Evolutionary conservation across 2,888 invertebrate genomes (phyloP), one percentile per base, ranked within the genome.

Genomic region (Hololepta plana): DNA sequence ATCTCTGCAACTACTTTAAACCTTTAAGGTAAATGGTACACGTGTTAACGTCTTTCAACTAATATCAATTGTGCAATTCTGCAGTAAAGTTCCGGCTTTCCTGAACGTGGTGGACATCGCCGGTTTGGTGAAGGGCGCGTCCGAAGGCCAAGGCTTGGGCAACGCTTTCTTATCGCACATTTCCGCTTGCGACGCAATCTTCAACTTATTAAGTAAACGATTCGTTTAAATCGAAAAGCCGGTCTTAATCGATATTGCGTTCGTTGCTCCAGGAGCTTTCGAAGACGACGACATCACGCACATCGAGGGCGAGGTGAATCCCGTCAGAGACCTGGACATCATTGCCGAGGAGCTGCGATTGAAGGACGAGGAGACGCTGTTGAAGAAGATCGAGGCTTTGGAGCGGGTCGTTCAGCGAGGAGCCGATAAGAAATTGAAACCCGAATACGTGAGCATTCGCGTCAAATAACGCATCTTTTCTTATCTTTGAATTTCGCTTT

Each of bases 141-240:
- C 91, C 3, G 93, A 96, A 51, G 98, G 98, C 1, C 88, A 95
- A 55, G 95, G 98, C 2, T 64, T 99, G 29, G 98, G 98, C 45
- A 99, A 99, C 55, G 93, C 91, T 33, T 99, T 99, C 57, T 67
- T 99, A 23, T 93, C 96, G 4, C 93, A 99, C 57, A 96, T 99
- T 46, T 85, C 80, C 52, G 96, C 95, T 9, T 98, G 98, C 52
- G 98, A 99, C 56, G 90, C 93, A 20, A 77, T 99, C 42, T 96
- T 96, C 51, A 93, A 98, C 57, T 67, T 98, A 36, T 84, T 88
- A 47, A 75, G 98, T 90, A 62, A 76, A n/a, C n/a, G n/a, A n/a
- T n/a, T n/a, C n/a, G 85, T 75, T 27, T 16, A 14, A 7, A 22
- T n/a, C 24, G 3, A 11, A 8, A 14, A 11, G 3, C 6, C n/a